Evolutionary conservation across 2,797 vertebrate species (phyloP).

Genomic region (Rhincodon typus): DNA sequence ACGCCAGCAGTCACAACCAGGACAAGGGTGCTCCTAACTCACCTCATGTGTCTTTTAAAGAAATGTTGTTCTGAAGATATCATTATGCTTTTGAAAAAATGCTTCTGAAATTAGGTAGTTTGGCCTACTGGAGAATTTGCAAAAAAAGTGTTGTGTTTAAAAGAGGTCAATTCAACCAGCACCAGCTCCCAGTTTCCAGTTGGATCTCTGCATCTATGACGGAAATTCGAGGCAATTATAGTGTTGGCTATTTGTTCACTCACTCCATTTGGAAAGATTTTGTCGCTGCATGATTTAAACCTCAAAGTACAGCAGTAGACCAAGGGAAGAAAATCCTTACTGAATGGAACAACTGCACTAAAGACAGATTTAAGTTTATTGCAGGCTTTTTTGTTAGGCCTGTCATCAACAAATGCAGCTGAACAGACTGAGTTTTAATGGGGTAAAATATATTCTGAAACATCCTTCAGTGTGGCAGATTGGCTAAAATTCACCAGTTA

Average conservation of each 20-base stretch:
- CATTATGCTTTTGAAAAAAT: accelerated
- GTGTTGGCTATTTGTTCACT: neutral
- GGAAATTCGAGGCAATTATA: neutral
- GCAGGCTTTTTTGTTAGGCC: neutral
- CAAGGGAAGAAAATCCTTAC: neutral
- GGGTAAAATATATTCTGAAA: neutral
- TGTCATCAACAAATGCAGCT: neutral
- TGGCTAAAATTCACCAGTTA: neutral
- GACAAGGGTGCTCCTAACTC: neutral
- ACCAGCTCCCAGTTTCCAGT: neutral
- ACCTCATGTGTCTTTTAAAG: too few relatives aligned
- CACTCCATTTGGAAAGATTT: neutral
- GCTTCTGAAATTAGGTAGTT: neutral
- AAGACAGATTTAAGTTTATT: neutral
- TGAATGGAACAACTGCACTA: neutral
- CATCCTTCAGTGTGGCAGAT: accelerated
- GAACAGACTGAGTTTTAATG: too few relatives aligned
- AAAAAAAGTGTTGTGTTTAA: neutral
- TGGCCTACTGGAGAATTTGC: neutral
- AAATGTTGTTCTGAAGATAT: neutral
- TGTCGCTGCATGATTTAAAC: neutral
- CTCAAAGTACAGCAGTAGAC: neutral
- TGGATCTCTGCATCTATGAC: too few relatives aligned
- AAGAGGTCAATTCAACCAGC: neutral
- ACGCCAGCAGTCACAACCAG: too few relatives aligned